Percentiles rank a stretch among this genome's conserved stretches.
Evolutionary conservation across 2,113 vertebrate genomes (phyloP).

Genomic region (Pantherophis guttatus): DNA sequence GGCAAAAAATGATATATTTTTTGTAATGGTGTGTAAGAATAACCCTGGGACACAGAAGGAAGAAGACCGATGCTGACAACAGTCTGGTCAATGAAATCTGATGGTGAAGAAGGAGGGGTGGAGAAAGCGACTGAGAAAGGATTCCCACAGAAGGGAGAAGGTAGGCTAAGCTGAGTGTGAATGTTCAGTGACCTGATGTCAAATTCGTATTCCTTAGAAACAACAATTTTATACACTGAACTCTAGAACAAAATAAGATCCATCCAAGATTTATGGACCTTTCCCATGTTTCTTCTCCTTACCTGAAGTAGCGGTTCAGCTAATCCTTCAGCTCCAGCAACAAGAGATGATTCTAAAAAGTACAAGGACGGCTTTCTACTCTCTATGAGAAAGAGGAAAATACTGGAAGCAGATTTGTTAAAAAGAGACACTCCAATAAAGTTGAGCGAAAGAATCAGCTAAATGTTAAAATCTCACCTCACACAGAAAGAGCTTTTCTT

Average conservation of each 20-base stretch:
- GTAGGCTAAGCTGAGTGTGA: accelerated
- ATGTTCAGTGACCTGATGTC: not conserved
- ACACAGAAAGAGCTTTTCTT: not conserved
- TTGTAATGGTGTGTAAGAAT: not conserved
- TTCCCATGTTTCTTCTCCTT: not conserved
- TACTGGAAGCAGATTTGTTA: not conserved
- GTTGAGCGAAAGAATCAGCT: not conserved
- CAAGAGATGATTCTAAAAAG: not conserved
- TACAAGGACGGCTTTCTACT: not conserved
- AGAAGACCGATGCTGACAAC: not conserved
- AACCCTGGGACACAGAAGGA: not conserved
- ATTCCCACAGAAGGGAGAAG: not conserved
- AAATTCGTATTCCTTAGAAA: not conserved
- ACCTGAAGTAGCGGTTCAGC: not conserved
- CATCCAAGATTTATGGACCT: not conserved
- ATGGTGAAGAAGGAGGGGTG: not conserved
- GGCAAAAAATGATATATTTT: too few relatives aligned
- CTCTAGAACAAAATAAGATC: not conserved
- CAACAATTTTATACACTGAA: not conserved
- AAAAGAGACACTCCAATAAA: not conserved
- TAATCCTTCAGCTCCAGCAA: not conserved
- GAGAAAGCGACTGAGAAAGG: not conserved
- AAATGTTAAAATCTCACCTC: too few relatives aligned
- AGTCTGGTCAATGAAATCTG: not conserved
- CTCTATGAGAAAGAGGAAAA: not conserved